Evolutionary conservation across 2,888 invertebrate genomes (phyloP).

Genomic region (Frankliniella intonsa): DNA sequence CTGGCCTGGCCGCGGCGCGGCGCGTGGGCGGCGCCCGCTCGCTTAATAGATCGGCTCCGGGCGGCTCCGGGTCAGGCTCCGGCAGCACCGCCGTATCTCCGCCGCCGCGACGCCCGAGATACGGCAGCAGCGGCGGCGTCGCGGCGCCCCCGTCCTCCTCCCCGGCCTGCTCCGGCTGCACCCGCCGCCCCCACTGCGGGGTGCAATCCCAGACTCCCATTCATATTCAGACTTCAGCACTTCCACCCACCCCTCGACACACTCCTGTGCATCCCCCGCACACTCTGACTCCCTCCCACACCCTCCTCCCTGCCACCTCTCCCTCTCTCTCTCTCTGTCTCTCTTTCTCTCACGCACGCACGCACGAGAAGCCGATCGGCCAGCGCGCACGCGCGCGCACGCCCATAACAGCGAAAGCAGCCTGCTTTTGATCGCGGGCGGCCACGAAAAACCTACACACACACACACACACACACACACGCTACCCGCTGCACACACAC

Average conservation of each 20-base stretch:
- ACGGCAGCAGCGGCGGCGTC: no score
- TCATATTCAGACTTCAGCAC: slow-evolving; percentile 25
- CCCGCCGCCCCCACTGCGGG: background rate
- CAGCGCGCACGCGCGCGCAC: background rate
- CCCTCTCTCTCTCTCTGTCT: background rate
- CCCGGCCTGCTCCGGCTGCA: background rate
- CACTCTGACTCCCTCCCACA: background rate
- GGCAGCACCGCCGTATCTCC: no score
- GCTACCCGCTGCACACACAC: background rate
- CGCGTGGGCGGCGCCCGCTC: background rate
- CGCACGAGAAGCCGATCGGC: background rate
- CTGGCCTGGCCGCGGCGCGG: no score
- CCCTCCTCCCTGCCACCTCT: background rate
- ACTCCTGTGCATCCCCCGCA: background rate
- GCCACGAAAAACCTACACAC: background rate
- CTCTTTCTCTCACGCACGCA: background rate
- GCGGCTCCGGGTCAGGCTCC: background rate
- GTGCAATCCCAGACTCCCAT: slow-evolving; percentile 20
- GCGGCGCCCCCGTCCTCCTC: no score
- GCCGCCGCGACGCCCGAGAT: no score
- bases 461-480: background rate
- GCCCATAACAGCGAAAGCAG: background rate
- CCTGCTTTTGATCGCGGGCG: slow-evolving; percentile 8
- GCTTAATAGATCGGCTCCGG: slow-evolving; percentile 1
- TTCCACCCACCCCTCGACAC: background rate